Evolutionary conservation across 92 coral and sea anemone genomes (phyloP), one percentile per base, ranked within the genome.

Genomic region (Siderastrea siderea): DNA sequence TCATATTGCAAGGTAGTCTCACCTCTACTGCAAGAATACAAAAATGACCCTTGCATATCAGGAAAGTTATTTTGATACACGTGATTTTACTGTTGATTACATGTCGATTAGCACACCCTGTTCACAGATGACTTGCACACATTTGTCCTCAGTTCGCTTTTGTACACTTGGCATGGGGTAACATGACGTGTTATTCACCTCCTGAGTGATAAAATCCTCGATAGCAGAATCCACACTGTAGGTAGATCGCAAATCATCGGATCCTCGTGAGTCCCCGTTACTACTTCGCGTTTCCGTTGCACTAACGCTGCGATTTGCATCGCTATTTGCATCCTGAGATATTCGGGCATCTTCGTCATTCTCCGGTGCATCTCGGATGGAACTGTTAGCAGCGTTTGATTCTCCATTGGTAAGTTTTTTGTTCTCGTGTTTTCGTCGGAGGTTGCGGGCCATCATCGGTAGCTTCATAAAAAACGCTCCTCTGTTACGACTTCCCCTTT

Each of bases 111-210:
- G 17, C 48, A 78, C 59, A 11, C 72, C 83, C 0, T 79, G 47
- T 43, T 79, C 71, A 13, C 46, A 63, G 12, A 11, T 2, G 5
- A 79, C 83, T 64, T 79, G 83, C n/a, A 48, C 48, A 63, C 83
- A 79, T 48, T 79, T 79, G 59, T 79, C 83, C 47, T 47, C 45
- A 50, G 72, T 63, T 49, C 12, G 71, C n/a, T 79, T 79, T 49
- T 48, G 47, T 5, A 13, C 59, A 49, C 2, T 17, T 26, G 38
- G 38, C 83, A 63, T 49, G 43, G 72, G 59, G 19, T 79, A 79
- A 48, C 60, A 10, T 62, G 77, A 73, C 11, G 50, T 14, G 14
- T 12, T 58, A 1, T 57, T 17, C 26, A 38, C 47, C 4, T 54
- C 72, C 19, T 16, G 17, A 16, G 5, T 48, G 7, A 79, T 14